Conservation (phyloP, 2,797 vertebrate species). For the Tragelaphus oryx region DNA sequence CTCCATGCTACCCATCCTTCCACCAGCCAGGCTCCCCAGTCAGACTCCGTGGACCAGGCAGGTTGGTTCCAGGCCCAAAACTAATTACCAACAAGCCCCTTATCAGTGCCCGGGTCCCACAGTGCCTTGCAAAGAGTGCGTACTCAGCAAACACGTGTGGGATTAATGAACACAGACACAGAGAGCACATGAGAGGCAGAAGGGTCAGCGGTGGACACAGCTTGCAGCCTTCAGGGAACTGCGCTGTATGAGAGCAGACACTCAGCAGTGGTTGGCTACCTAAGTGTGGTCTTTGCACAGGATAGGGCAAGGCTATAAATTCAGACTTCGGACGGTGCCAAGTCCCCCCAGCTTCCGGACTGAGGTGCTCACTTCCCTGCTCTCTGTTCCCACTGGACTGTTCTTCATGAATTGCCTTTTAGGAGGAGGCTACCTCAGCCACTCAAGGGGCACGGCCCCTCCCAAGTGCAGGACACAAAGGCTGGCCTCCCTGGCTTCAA, state of each 20-base stretch:
- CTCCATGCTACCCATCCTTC: neutral
- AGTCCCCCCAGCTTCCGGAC: neutral
- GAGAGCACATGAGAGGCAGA: neutral
- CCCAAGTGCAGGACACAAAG: neutral
- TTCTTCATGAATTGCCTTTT: neutral
- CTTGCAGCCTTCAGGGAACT: neutral
- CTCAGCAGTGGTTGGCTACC: neutral
- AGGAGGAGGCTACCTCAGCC: neutral
- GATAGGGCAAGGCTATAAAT: neutral
- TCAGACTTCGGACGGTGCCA: neutral
- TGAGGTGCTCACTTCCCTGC: neutral
- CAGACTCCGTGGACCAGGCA: neutral
- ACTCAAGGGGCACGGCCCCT: rapidly evolving
- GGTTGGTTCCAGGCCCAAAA: neutral
- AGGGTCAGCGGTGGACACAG: neutral
- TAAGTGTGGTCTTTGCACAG: neutral
- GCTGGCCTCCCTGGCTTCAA: neutral
- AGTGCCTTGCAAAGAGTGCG: neutral
- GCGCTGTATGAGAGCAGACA: neutral
- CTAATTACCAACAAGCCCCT: neutral
- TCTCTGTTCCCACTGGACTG: too few species aligned
- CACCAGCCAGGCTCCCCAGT: neutral
- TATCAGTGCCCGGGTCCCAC: too few species aligned
- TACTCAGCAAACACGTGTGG: neutral
- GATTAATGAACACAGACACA: neutral